These are phyloP conservation scores for Ormyrus labotus DNA, from an alignment of 2,888 invertebrate species.

Conservation along the genomic window DNA sequence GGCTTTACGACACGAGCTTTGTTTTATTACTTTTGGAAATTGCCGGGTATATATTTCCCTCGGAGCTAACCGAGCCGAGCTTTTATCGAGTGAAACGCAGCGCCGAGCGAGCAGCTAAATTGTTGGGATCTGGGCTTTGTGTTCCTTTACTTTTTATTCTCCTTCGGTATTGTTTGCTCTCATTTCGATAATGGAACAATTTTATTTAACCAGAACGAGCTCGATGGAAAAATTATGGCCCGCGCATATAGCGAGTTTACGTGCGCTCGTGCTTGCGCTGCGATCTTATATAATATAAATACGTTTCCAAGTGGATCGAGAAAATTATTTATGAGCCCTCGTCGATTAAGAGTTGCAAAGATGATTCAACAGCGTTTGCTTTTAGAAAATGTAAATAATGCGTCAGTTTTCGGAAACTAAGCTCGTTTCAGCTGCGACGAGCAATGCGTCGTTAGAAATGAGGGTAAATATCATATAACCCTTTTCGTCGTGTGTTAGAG, in stretches of 20 bases:
- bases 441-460: too few species aligned
- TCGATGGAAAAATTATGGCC: too few species aligned
- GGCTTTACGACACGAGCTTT: conserved; percentile 29
- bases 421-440: too few species aligned
- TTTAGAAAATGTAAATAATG: too few species aligned
- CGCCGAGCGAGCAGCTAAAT: conserved; percentile 3
- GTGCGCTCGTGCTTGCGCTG: too few species aligned
- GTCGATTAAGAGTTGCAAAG: background rate
- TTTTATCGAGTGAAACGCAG: conserved; percentile 32
- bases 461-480: too few species aligned
- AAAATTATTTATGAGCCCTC: conserved; percentile 13
- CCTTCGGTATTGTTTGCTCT: background rate
- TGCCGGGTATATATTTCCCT: conserved; percentile 33
- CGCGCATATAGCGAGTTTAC: too few species aligned
- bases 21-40: conserved; percentile 47
- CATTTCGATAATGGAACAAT: background rate
- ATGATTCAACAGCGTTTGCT: too few species aligned
- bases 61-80: background rate
- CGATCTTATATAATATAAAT: too few species aligned
- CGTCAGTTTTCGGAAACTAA: too few species aligned
- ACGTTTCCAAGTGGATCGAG: background rate
- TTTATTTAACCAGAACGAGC: too few species aligned
- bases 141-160: background rate
- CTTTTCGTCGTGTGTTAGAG: too few species aligned
- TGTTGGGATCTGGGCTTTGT: conserved; percentile 14